Conservation (phyloP, 1,140 invertebrate species). For the Psilanteris sp. region DNA sequence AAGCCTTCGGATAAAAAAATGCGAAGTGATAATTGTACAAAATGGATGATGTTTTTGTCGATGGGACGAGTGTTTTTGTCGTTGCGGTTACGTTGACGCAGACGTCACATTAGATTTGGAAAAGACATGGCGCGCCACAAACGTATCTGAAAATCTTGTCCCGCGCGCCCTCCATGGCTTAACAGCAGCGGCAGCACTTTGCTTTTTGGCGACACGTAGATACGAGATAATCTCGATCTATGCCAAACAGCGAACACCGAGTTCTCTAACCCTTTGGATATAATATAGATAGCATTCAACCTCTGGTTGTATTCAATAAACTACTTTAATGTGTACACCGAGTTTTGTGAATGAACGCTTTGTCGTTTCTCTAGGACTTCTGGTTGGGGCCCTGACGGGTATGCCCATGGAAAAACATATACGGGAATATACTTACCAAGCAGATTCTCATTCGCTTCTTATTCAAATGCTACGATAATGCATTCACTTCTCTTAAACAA, state of each 20-base stretch:
- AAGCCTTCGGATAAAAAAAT: constrained; percentile 11
- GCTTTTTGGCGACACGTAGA: constrained; percentile 77
- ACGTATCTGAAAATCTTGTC: constrained; percentile 75
- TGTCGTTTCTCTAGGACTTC: constrained; percentile 50
- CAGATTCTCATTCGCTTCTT: constrained; percentile 10
- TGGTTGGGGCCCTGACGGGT: constrained; percentile 27
- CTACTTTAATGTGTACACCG: constrained; percentile 62
- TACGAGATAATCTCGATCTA: constrained; percentile 79
- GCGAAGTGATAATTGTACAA: constrained; percentile 58
- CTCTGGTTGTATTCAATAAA: constrained; percentile 74
- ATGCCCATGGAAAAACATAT: constrained; percentile 26
- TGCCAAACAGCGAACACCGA: constrained; percentile 74
- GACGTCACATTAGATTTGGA: constrained; percentile 79
- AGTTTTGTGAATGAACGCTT: constrained; percentile 58
- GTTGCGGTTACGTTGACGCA: constrained; percentile 72
- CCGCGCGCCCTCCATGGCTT: constrained; percentile 33
- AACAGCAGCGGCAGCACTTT: constrained; percentile 68
- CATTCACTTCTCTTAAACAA: constrained; percentile 4
- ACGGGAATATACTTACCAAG: constrained; percentile 40
- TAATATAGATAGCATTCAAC: constrained; percentile 80
- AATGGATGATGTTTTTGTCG: constrained; percentile 37
- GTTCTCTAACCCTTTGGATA: constrained; percentile 74
- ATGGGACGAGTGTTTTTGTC: constrained; percentile 51
- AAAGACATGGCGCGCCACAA: constrained; percentile 73
- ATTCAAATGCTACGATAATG: constrained; percentile 22